Evolutionary conservation across 2,113 vertebrate genomes (phyloP), one percentile per base, ranked within the genome.

Genomic region (Genyomyrus donnyi): DNA sequence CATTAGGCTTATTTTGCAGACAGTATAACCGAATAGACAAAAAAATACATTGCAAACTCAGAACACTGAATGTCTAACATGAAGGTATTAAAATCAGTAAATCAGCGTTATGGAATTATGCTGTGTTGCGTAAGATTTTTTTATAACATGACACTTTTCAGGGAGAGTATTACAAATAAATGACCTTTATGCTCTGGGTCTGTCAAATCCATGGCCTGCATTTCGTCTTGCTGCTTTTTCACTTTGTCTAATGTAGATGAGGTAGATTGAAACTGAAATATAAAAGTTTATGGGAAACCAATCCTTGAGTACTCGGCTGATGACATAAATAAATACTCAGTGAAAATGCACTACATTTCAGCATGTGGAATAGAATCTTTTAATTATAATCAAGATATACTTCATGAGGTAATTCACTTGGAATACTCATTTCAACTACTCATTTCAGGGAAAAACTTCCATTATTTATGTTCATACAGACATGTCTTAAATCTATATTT

Each of bases 211-310:
- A 95, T 93, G 0, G 92, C 31, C 35, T 94, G 90, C 56, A 97
- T 92, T 45, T 95, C 93, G 88, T 91, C 89, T 90, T 97, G 97
- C 88, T 95, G 96, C 90, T 92, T 91, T 92, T 92, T 91, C 90
- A 95, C 90, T 27, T 95, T 93, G 88, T 95, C 90, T 91, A 97
- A 90, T 91, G 94, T 83, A 46, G 42, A 80, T 66, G 83, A 90
- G 2, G 95, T 91, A 91, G 93, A 90, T 83, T 92, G 91, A 89
- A 52, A 90, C n/a, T 8, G 46, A 91, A 93, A 84, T 24, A 66
- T 13, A 89, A 48, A 90, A 5, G 88, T 42, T 80, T 70, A 5
- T 89, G 92, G 62, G 58, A 8, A 93, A 90, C 93, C 91, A 53
- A 93, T 27, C 45, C 27, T 89, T 39, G 85, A 17, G 49, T 87